Evolutionary conservation across 2,888 invertebrate genomes (phyloP), one percentile per base, ranked within the genome.

Genomic region (Galeopsomyia nigrocyanea): DNA sequence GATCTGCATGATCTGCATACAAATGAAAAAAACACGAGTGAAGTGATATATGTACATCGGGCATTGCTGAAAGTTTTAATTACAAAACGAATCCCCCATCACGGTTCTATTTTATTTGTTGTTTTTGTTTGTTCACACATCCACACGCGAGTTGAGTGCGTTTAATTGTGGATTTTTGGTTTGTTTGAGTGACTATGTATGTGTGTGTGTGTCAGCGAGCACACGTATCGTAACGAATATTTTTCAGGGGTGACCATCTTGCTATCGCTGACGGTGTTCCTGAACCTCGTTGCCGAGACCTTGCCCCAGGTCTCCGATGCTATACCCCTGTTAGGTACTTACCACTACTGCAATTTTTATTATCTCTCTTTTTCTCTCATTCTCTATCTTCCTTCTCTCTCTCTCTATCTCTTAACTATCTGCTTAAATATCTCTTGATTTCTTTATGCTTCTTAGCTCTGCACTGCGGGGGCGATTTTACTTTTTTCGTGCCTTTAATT

Each of bases 281-380:
- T 98, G 91, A 96, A 98, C 92, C 94, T 98, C 92, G 98, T 99
- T 89, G 97, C 98, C 84, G 98, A 98, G 93, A 97, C 98, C 90
- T 95, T 98, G 94, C 98, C 98, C 89, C 97, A 96, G 92, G 98
- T 98, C 89, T 98, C 98, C 90, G 98, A 98, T 91, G 98, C 98
- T 89, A 97, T 99, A 90, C 98, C 99, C 90, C 92, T 99, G 91
- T 97, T 99, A 94, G 98, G 98, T 96, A 95, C 39, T 39, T 39
- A 39, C 92, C 91, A 82, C 51, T 31, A 14, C 62, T 17, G 22
- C 60, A 61, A 68, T 61, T 65, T 67, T 69, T 61, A 39, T 39
- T 65, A 14, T 53, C 31, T 68, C 55, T 69, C 51, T 69, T 63
- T 75, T 49, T 72, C 10, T 57, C 71, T 73, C 47, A 69, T 62